Base-by-base conservation (phyloP, 2,888 invertebrate genomes). In the Ctena decussata region DNA sequence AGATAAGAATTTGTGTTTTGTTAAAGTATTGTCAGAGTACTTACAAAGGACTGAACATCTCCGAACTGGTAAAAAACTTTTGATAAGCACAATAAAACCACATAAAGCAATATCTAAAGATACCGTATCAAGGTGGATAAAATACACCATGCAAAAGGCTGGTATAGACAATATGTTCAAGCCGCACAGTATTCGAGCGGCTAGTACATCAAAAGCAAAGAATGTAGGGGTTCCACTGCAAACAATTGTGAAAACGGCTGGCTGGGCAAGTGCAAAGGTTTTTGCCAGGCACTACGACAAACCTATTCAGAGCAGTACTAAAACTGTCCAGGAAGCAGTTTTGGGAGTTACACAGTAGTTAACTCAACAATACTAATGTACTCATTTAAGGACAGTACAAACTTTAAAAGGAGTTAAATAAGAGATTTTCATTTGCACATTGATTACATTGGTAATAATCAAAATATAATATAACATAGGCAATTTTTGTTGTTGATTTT, bases 51-150 rank as follows among this genome's bases (percentile, higher is more conserved):
- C 80, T 6, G 11, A 41, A 35, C 5, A 1, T n/a, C 24, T 77
- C 18, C 30, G 77, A 44, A 46, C 5, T n/a, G 77, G 8, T 2
- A 32, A 8, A 8, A 73, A 44, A 60, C 21, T 78, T 21, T 60
- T 73, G 21, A 73, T 79, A 39, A 73, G 73, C 35, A 41, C 72
- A 1, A 30, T 65, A 2, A 60, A 65, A 35, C 80, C 80, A n/a
- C 44, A 65, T 72, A 60, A 35, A 35, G 39, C 18, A 21, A 74
- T 74, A 0, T 74, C 74, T 30, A 74, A 41, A 57, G 32, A 70
- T 18, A 79, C 79, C 1, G 41, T 72, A 44, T 1, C 53, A n/a
- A 35, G 78, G 21, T 79, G 78, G 72, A 37, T 79, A 21, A 79
- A 72, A 41, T 8, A 6, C 8, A 12, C 37, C 24, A 37, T 79